phyloP scores from a whole-genome alignment of 2,888 invertebrate genomes.

The Drosophila quinaria region DNA sequence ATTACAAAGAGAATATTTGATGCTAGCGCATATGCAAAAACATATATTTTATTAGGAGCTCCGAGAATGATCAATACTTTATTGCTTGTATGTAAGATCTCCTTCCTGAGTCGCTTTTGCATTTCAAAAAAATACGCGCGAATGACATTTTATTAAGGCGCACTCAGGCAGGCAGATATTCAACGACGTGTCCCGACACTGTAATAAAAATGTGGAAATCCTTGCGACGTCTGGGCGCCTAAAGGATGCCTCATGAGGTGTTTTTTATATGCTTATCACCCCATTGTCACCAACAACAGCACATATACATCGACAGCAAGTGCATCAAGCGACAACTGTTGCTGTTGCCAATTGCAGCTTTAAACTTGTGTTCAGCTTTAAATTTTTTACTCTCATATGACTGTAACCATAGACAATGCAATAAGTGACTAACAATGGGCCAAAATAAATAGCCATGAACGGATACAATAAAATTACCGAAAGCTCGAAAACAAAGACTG shows the following conservation, averaged over 20 bases:
- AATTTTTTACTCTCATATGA: neutral
- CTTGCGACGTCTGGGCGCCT: conserved; percentile 45
- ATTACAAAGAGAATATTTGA: conserved; percentile 68
- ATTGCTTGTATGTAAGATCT: conserved; percentile 12
- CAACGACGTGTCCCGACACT: conserved; percentile 42
- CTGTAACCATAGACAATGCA: conserved; percentile 12
- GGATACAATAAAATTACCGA: conserved; percentile 13
- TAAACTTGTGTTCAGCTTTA: conserved; percentile 2
- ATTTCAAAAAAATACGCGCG: conserved; percentile 53
- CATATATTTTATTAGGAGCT: conserved; percentile 66
- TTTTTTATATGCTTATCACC: conserved; percentile 66
- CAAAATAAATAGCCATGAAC: conserved; percentile 21
- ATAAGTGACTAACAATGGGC: conserved; percentile 24
- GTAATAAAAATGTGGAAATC: conserved; percentile 70
- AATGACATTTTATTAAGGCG: conserved; percentile 53
- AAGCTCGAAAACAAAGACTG: conserved; percentile 11
- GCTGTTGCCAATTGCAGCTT: conserved; percentile 17
- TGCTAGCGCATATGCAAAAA: conserved; percentile 65
- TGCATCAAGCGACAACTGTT: conserved; percentile 57
- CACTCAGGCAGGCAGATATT: conserved; percentile 14
- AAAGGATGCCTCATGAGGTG: conserved; percentile 57
- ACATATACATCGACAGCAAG: conserved; percentile 37
- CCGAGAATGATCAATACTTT: conserved; percentile 15
- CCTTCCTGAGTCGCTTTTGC: conserved; percentile 43
- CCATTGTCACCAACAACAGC: conserved; percentile 45